These are phyloP conservation scores for Brachyopa scutellaris DNA, from an alignment of 2,888 invertebrate species.

Conservation along the genomic window DNA sequence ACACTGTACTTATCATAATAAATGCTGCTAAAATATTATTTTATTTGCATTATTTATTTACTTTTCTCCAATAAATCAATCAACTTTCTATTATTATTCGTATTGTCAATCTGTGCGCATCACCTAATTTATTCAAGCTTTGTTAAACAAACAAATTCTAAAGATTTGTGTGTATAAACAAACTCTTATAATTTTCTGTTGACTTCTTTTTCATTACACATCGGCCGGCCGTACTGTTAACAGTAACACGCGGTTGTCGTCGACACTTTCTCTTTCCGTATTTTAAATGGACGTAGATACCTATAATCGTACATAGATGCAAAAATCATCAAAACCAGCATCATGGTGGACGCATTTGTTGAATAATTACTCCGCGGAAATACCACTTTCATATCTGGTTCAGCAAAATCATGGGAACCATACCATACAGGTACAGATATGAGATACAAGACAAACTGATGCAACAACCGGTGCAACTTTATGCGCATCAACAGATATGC, in stretches of 20 bases:
- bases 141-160: background rate
- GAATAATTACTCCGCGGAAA: conserved; percentile 36
- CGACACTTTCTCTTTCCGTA: conserved; percentile 53
- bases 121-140: conserved; percentile 6
- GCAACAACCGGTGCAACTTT: conserved; percentile 34
- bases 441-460: conserved; percentile 7
- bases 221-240: conserved; percentile 17
- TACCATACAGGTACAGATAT: background rate
- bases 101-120: background rate
- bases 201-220: background rate
- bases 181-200: conserved; percentile 1
- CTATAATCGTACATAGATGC: background rate
- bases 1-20: too few relatives aligned
- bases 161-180: background rate
- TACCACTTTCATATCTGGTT: conserved; percentile 63
- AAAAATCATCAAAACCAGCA: conserved; percentile 33
- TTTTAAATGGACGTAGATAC: conserved; percentile 16
- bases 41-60: too few relatives aligned
- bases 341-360: conserved; percentile 57
- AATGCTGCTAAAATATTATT: too few relatives aligned
- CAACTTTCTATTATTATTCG: conserved; percentile 1
- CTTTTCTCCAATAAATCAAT: too few relatives aligned
- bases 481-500: conserved; percentile 5
- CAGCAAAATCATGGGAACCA: conserved; percentile 12
- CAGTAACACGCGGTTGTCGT: background rate